A percentile compares a stretch with the other conserved stretches of the same genome.
Conservation (phyloP, 92 coral and sea anemone genomes). For the Epizoanthus rinbou region DNA sequence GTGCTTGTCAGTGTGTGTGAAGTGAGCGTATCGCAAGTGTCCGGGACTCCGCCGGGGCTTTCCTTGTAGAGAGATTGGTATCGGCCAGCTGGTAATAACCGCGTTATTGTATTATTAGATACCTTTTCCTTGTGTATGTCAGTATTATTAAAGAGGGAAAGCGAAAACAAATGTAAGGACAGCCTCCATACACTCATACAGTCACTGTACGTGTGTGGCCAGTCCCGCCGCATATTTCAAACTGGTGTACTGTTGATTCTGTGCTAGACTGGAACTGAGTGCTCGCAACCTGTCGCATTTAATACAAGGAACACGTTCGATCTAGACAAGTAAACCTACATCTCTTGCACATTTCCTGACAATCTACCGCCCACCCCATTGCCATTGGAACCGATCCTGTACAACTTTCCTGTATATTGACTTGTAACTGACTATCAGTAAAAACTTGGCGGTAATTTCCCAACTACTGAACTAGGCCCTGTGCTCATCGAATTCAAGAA, state of each 20-base stretch:
- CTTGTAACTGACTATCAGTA: no score
- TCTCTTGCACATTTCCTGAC: conserved; percentile 37
- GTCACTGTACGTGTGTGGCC: no score
- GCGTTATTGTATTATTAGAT: background rate
- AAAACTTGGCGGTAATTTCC: no score
- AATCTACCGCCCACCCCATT: conserved; percentile 12
- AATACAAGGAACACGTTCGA: conserved; percentile 2
- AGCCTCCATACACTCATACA: no score
- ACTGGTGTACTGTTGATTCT: background rate
- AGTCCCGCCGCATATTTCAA: background rate
- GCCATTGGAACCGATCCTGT: no score
- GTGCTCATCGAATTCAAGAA: background rate
- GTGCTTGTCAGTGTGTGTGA: conserved; percentile 12
- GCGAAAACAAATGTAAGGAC: no score
- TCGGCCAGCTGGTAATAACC: background rate
- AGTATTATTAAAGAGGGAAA: no score
- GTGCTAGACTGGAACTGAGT: background rate
- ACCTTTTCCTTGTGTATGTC: background rate
- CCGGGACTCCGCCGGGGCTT: no score
- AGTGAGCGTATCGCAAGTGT: conserved; percentile 12
- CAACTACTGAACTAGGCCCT: no score
- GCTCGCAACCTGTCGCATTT: background rate
- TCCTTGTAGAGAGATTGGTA: background rate
- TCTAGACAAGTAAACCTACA: background rate
- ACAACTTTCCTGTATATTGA: no score